Evolutionary conservation across 2,113 vertebrate genomes (phyloP), one percentile per base, ranked within the genome.

Genomic region (Prionailurus viverrinus): DNA sequence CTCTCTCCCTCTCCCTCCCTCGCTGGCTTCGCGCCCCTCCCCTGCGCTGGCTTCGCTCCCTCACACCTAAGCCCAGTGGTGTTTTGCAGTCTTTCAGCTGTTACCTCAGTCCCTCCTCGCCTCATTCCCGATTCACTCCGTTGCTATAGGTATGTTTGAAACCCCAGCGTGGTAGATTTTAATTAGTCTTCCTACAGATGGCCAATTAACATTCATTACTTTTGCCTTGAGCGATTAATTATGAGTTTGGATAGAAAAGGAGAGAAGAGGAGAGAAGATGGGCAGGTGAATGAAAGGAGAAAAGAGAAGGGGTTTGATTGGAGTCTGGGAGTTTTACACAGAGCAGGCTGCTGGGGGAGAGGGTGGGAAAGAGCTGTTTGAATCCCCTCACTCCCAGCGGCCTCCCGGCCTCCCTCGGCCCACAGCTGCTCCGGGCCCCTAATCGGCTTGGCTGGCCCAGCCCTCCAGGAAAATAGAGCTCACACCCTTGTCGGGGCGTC

Each of bases 141-240:
- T 99, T 99, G 99, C 99, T 99, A 99, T 99, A 99, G 99, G 99
- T 99, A 99, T 99, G 99, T 99, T 99, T 99, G 98, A 99, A 99
- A 99, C 99, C 99, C 99, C 99, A 99, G 99, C 99, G 99, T 99
- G 99, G 99, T 99, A 99, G 99, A 99, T 99, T 99, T 99, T 99
- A 99, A 99, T 99, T 99, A 99, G 99, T 99, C 99, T 99, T 99
- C 99, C 99, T 99, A 99, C 99, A 99, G 99, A 99, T 99, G 99
- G 99, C 99, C 99, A 99, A 99, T 99, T 99, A 99, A 99, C 99
- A 99, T 99, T 99, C 99, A 99, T 99, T 99, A 99, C 99, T 99
- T 99, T 99, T 99, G 99, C 99, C 99, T 99, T 99, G 99, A 99
- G 99, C 99, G 98, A 99, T 99, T 99, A 99, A 99, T 99, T 99